Evolutionary conservation across 2,888 invertebrate genomes (phyloP).

Genomic region (Agonopterix subpropinquella): DNA sequence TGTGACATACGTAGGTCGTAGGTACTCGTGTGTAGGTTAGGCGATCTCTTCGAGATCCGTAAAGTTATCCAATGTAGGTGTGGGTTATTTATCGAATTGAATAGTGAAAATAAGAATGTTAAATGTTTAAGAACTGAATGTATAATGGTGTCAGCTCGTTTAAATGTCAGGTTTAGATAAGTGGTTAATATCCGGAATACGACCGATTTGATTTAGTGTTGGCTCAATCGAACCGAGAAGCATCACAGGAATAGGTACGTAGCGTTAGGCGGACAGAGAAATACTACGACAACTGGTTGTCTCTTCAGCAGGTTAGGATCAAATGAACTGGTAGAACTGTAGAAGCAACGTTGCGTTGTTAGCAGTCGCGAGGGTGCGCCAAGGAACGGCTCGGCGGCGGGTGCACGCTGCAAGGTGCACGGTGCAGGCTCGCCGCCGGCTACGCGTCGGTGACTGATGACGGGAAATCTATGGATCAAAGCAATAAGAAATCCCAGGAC

Average conservation of each 20-base stretch:
- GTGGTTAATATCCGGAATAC: conserved; percentile 64
- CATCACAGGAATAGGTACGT: conserved; percentile 12
- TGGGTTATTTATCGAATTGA: conserved; percentile 69
- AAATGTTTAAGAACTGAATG: conserved; percentile 62
- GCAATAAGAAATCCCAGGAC: conserved; percentile 69
- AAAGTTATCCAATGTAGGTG: conserved; percentile 61
- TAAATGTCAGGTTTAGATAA: conserved; percentile 57
- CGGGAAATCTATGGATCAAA: conserved; percentile 58
- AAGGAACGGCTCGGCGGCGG: conserved; percentile 40
- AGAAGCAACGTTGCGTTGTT: conserved; percentile 34
- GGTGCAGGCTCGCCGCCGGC: conserved; percentile 30
- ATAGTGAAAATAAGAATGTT: conserved; percentile 50
- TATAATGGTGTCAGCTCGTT: conserved; percentile 57
- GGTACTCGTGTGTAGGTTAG: conserved; percentile 30
- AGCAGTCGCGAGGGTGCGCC: conserved; percentile 47
- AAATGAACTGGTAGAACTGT: conserved; percentile 23
- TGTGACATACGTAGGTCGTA: conserved; percentile 34
- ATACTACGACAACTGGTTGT: conserved; percentile 12
- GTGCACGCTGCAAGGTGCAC: conserved; percentile 24
- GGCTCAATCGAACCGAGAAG: conserved; percentile 52
- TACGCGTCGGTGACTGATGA: conserved; percentile 69
- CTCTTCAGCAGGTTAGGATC: conserved; percentile 19
- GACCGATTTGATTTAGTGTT: conserved; percentile 58
- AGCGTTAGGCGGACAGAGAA: conserved; percentile 41
- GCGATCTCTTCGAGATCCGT: conserved; percentile 50